These are phyloP conservation scores for Oligia latruncula DNA, from an alignment of 2,888 invertebrate genomes.

Conservation along the genomic window DNA sequence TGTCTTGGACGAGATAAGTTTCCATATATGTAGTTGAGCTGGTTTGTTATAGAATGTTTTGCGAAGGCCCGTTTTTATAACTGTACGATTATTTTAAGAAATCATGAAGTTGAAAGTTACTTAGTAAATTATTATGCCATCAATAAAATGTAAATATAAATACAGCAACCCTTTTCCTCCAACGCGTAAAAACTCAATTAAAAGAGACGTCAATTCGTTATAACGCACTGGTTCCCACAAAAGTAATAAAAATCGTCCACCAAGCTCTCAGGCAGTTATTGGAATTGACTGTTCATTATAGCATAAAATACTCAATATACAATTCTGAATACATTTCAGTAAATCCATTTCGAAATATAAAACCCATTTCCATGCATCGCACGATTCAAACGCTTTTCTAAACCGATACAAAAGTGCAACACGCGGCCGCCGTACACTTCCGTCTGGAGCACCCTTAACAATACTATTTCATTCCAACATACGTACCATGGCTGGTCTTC, in stretches of 20 bases:
- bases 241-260: conserved; percentile 50
- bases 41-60: conserved; percentile 17
- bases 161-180: background rate
- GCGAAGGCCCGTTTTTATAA: background rate
- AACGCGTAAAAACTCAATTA: conserved; percentile 41
- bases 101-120: background rate
- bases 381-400: conserved; percentile 63
- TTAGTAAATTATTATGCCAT: too few species aligned
- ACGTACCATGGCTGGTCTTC: conserved; percentile 68
- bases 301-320: conserved; percentile 55
- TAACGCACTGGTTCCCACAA: conserved; percentile 52
- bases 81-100: background rate
- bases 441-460: conserved; percentile 67
- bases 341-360: conserved; percentile 59
- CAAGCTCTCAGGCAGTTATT: conserved; percentile 29
- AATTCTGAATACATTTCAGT: conserved; percentile 61
- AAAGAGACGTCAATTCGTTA: conserved; percentile 48
- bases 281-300: conserved; percentile 54
- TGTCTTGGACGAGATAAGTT: conserved; percentile 29
- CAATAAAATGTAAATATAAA: background rate
- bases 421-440: conserved; percentile 61
- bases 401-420: conserved; percentile 68
- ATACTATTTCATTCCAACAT: conserved; percentile 73
- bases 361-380: conserved; percentile 58
- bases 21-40: conserved; percentile 22